Evolutionary conservation across 2,888 invertebrate species (phyloP), one percentile per base, ranked within the genome.

Genomic region (Myopa tessellatipennis): DNA sequence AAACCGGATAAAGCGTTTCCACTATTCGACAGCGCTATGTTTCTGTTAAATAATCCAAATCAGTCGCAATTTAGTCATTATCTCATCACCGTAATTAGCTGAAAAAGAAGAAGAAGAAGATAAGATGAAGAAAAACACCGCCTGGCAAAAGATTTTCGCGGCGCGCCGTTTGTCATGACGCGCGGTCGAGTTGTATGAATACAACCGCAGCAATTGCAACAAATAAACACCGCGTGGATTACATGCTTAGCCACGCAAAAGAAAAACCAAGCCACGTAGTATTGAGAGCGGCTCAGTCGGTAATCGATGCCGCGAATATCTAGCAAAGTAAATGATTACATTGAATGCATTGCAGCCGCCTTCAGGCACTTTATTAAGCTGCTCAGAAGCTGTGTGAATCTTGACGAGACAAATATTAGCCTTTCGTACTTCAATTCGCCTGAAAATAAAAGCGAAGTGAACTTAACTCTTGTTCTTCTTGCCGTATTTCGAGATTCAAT

Each of bases 21-120:
- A 45, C 45, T 45, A 3, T 45, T 45, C 45, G 6, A 6, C 10
- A 45, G 10, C 45, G 3, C 7, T 10, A 45, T 45, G 45, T 45
- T 45, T 45, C 45, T 45, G 6, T 55, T 55, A n/a, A 26, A 26
- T 55, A 18, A 14, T 16, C 16, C 68, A 26, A 40, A 40, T 40
- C 68, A 16, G 68, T 12, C 18, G 68, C 45, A 68, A 40, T 40
- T 45, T 45, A 68, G 40, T 68, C 68, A 45, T 45, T 40, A 45
- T 40, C 68, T 38, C 68, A 38, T 65, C 38, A 36, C n/a, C 34
- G 38, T 40, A 65, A 65, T 34, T 55, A 65, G 65, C 34, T 45
- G 26, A 1, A 6, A n/a, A 58, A 3, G 14, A n/a, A n/a, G 58
- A 58, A 58, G 58, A 14, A 61, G 61, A 26, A 14, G 61, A 26